Evolutionary conservation across 2,888 invertebrate species (phyloP).

Genomic region (Ormyrus pomaceus): DNA sequence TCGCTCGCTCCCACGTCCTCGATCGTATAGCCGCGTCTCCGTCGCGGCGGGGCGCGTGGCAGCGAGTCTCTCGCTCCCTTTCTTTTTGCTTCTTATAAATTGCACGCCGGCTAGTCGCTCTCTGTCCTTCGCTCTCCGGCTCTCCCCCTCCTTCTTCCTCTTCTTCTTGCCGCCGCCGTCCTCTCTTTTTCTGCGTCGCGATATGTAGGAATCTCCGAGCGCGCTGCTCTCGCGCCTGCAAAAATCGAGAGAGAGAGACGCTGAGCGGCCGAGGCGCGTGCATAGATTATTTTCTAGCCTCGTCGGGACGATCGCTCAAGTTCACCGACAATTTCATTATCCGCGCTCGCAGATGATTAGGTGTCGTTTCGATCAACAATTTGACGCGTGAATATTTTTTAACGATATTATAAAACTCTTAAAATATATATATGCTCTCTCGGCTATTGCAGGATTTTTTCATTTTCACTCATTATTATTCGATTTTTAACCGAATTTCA

Average conservation of each 20-base stretch:
- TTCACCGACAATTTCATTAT: too few relatives aligned
- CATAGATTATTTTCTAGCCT: neutral
- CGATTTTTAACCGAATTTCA: neutral
- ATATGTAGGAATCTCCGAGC: neutral
- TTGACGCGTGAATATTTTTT: too few relatives aligned
- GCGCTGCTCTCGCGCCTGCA: constrained; percentile 1
- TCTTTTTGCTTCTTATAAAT: constrained; percentile 51
- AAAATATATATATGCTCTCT: neutral
- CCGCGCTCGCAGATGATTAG: too few relatives aligned
- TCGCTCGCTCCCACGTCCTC: constrained; percentile 20
- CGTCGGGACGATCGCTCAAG: neutral
- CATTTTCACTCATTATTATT: neutral
- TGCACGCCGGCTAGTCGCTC: constrained; percentile 31
- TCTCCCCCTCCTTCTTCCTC: constrained; percentile 23
- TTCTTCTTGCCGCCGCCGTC: constrained; percentile 24
- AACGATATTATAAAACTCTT: too few relatives aligned
- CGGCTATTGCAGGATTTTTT: neutral
- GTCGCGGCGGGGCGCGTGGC: constrained; percentile 53
- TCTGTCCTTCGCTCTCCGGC: constrained; percentile 12
- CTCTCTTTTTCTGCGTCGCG: constrained; percentile 12
- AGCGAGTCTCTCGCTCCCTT: constrained; percentile 52
- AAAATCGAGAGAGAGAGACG: constrained; percentile 4
- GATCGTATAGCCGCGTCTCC: constrained; percentile 42
- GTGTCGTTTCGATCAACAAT: too few relatives aligned
- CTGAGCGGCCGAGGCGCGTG: neutral